A percentile compares a stretch with the other conserved stretches of the same genome.
Evolutionary conservation across 2,797 vertebrate genomes (phyloP).

Genomic region (Argyrosomus regius): DNA sequence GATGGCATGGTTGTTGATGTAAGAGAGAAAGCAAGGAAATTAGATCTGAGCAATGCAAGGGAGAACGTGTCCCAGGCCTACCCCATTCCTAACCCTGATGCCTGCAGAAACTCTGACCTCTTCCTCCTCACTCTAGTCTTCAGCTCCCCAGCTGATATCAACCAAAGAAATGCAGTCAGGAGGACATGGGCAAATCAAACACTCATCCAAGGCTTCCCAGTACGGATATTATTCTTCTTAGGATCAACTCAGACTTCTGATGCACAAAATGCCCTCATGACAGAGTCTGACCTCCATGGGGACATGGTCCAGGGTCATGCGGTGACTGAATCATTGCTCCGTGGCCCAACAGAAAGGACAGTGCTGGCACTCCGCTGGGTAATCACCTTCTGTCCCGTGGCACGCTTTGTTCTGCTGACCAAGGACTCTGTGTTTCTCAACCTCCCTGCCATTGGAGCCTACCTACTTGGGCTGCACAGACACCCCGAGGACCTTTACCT

Average conservation of each 20-base stretch:
- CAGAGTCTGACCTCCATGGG: slow-evolving; percentile 60
- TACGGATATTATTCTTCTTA: slow-evolving; percentile 79
- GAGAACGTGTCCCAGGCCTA: slow-evolving; percentile 86
- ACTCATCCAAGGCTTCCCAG: slow-evolving; percentile 63
- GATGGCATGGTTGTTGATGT: slow-evolving; percentile 85
- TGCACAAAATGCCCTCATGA: slow-evolving; percentile 79
- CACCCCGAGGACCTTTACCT: slow-evolving; percentile 90
- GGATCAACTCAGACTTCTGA: slow-evolving; percentile 62
- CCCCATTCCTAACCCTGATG: slow-evolving; percentile 69
- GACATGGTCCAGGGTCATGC: slow-evolving; percentile 75
- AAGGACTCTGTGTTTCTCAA: slow-evolving; percentile 89
- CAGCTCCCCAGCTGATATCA: slow-evolving; percentile 86
- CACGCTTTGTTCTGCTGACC: slow-evolving; percentile 89
- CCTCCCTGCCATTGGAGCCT: slow-evolving; percentile 84
- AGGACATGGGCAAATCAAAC: slow-evolving; percentile 91
- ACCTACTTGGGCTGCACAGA: slow-evolving; percentile 87
- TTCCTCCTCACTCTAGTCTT: slow-evolving; percentile 90
- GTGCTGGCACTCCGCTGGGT: slow-evolving; percentile 88
- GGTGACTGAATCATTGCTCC: slow-evolving; percentile 77
- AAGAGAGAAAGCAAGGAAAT: slow-evolving; percentile 89
- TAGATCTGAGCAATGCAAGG: slow-evolving; percentile 82
- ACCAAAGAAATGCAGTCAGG: slow-evolving; percentile 86
- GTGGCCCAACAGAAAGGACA: slow-evolving; percentile 83
- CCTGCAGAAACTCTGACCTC: slow-evolving; percentile 84
- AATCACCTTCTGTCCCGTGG: slow-evolving; percentile 89